Conservation (phyloP, 2,888 invertebrate genomes). For the Ennomos erosarius region DNA sequence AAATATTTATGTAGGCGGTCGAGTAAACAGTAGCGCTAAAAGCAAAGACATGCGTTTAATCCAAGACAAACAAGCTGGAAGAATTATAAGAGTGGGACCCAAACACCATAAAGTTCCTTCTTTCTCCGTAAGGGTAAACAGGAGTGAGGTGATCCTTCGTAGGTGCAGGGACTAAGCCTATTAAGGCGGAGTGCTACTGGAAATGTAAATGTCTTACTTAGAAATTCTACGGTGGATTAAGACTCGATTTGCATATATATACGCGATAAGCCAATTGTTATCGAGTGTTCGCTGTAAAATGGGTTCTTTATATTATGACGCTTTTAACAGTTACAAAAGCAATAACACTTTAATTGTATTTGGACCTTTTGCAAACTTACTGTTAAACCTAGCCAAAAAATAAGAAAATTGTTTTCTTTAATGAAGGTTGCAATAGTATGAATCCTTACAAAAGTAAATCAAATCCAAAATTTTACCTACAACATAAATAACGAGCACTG, state of each 20-base stretch:
- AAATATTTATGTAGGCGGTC: conserved; percentile 77
- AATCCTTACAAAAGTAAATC: too few relatives aligned
- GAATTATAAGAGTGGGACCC: conserved; percentile 76
- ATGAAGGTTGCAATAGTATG: too few relatives aligned
- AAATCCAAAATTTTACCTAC: too few relatives aligned
- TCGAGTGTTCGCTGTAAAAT: conserved; percentile 39
- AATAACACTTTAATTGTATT: conserved; percentile 4
- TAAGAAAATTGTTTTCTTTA: too few relatives aligned
- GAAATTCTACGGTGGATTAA: conserved; percentile 66
- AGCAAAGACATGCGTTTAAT: conserved; percentile 82
- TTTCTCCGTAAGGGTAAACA: conserved; percentile 68
- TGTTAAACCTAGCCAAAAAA: too few relatives aligned
- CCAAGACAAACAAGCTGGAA: conserved; percentile 80
- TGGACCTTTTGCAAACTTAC: neutral
- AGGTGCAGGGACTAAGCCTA: conserved; percentile 59
- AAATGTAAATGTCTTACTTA: conserved; percentile 73
- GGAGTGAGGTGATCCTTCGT: conserved; percentile 74
- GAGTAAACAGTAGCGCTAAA: conserved; percentile 81
- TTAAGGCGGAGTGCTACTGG: conserved; percentile 70
- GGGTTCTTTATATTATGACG: conserved; percentile 34
- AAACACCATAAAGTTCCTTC: conserved; percentile 69
- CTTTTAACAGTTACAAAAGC: conserved; percentile 3
- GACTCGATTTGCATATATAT: conserved; percentile 68
- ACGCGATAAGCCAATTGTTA: conserved; percentile 52
- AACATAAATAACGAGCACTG: too few relatives aligned